Evolutionary conservation across 2,113 vertebrate species (phyloP).

Genomic region (Thymallus thymallus): DNA sequence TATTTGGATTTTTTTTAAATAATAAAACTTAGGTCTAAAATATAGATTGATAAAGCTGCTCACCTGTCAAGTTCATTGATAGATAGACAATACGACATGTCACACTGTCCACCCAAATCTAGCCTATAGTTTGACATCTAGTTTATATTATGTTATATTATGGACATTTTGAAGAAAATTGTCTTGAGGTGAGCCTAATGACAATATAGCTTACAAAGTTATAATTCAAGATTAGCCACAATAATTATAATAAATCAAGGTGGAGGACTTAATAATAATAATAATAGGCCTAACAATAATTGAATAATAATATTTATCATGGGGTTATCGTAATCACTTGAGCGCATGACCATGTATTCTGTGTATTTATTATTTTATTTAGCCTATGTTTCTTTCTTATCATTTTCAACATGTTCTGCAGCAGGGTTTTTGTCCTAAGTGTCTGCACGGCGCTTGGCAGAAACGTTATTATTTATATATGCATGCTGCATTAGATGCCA

Average conservation of each 20-base stretch:
- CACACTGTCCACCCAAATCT: slow-evolving; percentile 18
- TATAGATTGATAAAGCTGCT: neutral
- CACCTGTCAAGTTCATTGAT: neutral
- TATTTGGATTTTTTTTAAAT: neutral
- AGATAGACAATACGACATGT: slow-evolving; percentile 11
- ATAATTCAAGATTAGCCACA: too few relatives aligned
- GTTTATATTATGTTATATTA: neutral
- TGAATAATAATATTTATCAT: neutral
- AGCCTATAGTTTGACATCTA: neutral
- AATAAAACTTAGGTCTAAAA: neutral
- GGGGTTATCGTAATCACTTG: too few relatives aligned
- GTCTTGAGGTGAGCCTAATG: too few relatives aligned
- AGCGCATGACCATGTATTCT: too few relatives aligned
- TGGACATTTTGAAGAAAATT: too few relatives aligned
- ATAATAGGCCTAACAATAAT: too few relatives aligned
- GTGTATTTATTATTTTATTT: too few relatives aligned
- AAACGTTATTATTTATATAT: slow-evolving; percentile 62
- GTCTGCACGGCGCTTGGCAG: slow-evolving; percentile 31
- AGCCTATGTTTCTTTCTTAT: slow-evolving; percentile 22
- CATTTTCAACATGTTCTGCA: slow-evolving; percentile 35
- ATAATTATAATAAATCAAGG: neutral
- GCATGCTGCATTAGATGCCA: slow-evolving; percentile 80
- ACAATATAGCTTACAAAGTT: too few relatives aligned
- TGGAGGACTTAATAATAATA: neutral
- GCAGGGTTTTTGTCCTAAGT: neutral